Percentiles rank a stretch among this genome's conserved stretches.
phyloP scores from a whole-genome alignment of 2,888 invertebrate species.

The Andricus curvator region DNA sequence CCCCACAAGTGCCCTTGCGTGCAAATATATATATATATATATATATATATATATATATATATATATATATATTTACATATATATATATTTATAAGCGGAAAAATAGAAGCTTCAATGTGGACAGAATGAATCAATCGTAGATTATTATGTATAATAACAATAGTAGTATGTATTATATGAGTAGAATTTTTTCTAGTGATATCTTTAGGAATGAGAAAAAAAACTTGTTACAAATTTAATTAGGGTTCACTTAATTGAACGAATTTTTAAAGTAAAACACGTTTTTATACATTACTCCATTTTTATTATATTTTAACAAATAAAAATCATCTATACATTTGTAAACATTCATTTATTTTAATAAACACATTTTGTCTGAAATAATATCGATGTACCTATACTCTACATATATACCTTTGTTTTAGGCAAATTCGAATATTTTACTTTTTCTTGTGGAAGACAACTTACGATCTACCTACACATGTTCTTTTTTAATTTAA shows the following conservation, averaged over 20 bases:
- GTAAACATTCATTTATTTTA: constrained; percentile 38
- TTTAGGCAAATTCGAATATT: constrained; percentile 35
- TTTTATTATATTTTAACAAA: constrained; percentile 27
- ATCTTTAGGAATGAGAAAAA: neutral
- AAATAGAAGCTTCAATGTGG: too few species aligned
- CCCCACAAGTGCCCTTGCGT: too few species aligned
- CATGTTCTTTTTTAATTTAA: constrained; percentile 23
- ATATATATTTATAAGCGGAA: too few species aligned
- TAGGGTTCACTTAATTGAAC: neutral
- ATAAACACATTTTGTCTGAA: constrained; percentile 32
- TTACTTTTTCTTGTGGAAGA: constrained; percentile 31
- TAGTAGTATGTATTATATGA: neutral
- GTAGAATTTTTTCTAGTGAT: neutral
- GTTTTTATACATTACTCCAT: constrained; percentile 22
- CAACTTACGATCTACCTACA: constrained; percentile 39
- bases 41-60: too few species aligned
- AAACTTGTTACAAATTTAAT: neutral
- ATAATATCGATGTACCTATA: constrained; percentile 21
- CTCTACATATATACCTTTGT: constrained; percentile 13
- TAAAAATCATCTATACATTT: constrained; percentile 37
- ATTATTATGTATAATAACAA: too few species aligned
- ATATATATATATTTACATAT: too few species aligned
- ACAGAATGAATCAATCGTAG: too few species aligned
- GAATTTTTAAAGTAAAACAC: neutral
- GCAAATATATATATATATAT: too few species aligned